Percentiles rank a stretch among this genome's conserved stretches.
phyloP scores from a whole-genome alignment of 2,113 vertebrate genomes.

The Illadopsis cleaveri region DNA sequence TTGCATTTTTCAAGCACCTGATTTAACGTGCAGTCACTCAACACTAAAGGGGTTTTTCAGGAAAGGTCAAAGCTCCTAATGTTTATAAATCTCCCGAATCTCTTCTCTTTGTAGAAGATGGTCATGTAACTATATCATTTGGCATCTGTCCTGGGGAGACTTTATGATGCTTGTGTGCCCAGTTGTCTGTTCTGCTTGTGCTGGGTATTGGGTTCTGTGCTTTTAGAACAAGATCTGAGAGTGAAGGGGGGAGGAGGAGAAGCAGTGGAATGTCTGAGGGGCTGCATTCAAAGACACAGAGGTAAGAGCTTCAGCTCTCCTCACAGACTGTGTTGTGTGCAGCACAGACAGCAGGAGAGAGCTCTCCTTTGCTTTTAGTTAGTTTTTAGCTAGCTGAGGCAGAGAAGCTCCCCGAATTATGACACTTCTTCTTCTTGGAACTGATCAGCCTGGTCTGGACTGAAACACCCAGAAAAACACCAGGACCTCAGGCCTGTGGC shows the following conservation, averaged over 20 bases:
- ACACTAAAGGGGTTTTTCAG: not conserved
- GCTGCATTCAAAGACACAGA: not conserved
- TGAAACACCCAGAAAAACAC: not conserved
- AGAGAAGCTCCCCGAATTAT: not conserved
- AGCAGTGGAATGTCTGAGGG: not conserved
- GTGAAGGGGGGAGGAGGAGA: not conserved
- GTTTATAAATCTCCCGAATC: not conserved
- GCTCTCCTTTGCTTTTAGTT: not conserved
- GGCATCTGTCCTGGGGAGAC: not conserved
- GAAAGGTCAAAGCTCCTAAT: not conserved
- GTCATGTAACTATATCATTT: not conserved
- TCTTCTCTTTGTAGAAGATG: not conserved
- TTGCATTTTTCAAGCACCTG: not conserved
- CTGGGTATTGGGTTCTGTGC: not conserved
- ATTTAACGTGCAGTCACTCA: not conserved
- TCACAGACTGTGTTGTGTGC: not conserved
- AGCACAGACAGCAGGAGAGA: not conserved
- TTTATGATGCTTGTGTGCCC: not conserved
- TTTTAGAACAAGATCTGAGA: not conserved
- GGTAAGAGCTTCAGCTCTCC: not conserved
- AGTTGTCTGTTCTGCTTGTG: not conserved
- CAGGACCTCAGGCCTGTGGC: rapidly evolving
- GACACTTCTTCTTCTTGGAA: not conserved
- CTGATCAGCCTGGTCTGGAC: not conserved
- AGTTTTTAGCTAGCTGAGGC: not conserved